Conservation (phyloP, 1,140 invertebrate species). For the Dermatophagoides farinae region DNA sequence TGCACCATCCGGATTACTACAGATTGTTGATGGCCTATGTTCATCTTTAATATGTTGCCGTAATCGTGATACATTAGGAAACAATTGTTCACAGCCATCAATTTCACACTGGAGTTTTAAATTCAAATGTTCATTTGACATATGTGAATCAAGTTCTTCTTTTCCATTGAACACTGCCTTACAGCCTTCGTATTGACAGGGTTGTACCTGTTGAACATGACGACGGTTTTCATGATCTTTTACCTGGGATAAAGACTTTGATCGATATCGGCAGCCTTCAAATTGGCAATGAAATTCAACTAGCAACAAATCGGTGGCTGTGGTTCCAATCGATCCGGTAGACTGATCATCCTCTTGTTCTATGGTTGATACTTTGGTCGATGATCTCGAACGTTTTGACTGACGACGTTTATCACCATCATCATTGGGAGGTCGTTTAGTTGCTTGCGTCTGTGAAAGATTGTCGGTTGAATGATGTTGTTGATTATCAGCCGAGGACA, state of each 20-base stretch:
- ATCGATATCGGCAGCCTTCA: background rate
- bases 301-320: background rate
- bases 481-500: too few species aligned
- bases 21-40: background rate
- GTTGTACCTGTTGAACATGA: background rate
- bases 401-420: too few species aligned
- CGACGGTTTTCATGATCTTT: background rate
- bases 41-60: background rate
- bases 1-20: too few species aligned
- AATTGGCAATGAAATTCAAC: background rate
- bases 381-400: too few species aligned
- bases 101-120: background rate
- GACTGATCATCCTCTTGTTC: too few species aligned
- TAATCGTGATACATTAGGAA: background rate
- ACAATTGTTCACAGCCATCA: background rate
- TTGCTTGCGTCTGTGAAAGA: too few species aligned
- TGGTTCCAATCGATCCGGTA: too few species aligned
- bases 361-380: too few species aligned
- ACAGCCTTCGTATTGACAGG: background rate
- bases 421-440: too few species aligned
- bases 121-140: background rate
- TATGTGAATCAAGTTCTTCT: constrained; percentile 1
- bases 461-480: too few species aligned
- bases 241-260: background rate
- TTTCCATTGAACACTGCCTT: background rate